Evolutionary conservation across 2,113 vertebrate genomes (phyloP), one percentile per base, ranked within the genome.

Genomic region (Leuciscus idus): DNA sequence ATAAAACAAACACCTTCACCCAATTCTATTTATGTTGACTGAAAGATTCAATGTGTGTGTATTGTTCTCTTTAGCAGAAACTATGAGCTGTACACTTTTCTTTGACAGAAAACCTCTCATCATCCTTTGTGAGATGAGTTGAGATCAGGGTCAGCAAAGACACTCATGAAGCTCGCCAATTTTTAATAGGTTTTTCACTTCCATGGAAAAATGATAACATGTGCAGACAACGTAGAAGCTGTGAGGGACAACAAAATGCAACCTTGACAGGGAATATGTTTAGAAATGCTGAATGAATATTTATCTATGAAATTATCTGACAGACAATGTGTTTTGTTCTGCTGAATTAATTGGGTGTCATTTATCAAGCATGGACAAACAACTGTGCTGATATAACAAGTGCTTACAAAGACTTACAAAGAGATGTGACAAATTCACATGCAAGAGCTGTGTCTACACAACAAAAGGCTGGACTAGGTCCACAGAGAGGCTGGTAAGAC

Each of bases 291-390:
- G 17, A 48, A 83, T n/a, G 72, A 84, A 85, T 52, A 43, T 46
- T 79, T 87, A 79, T 87, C 83, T 76, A 72, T 59, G 28, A 55
- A 66, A 66, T 85, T 48, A 82, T 87, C 64, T 33, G 15, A 4
- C 23, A 52, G 33, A 87, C 84, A 81, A 78, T 73, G 84, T 81
- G 62, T 78, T 79, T 66, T 83, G 74, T 79, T 75, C 72, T 83
- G 72, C 73, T 46, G 86, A 89, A 75, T 81, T 87, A 87, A 88
- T 73, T 87, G 62, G 66, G 59, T 87, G 82, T 79, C 82, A 87
- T 87, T 88, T 52, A 78, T 85, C 77, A 86, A 83, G 13, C 36
- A 57, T 82, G 76, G 73, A 86, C 84, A 68, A 86, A 88, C 76
- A 86, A 64, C 77, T 57, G 55, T 50, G 81, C 84, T 86, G 84